Percentiles rank a stretch among this genome's conserved stretches.
Evolutionary conservation across 2,113 vertebrate species (phyloP).

Genomic region (Piaya cayana): DNA sequence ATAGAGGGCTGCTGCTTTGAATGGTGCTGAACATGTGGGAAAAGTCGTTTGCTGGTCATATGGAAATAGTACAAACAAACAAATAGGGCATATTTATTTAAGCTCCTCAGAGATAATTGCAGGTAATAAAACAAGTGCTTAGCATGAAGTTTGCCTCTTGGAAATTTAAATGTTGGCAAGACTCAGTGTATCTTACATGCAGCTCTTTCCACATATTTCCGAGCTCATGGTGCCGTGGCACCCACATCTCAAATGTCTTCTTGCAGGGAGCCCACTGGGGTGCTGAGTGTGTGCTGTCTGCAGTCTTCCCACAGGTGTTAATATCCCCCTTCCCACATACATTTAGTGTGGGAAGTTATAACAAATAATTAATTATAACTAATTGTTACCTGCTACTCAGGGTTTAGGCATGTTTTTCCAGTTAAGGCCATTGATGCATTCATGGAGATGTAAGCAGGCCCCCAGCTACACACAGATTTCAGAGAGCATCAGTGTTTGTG

Average conservation of each 20-base stretch:
- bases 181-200: neutral
- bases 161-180: neutral
- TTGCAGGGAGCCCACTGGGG: fast-evolving
- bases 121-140: neutral
- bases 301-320: neutral
- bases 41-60: neutral
- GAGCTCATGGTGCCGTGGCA: neutral
- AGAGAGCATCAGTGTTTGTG: neutral
- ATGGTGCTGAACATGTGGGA: neutral
- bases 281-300: neutral
- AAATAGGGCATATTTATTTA: neutral
- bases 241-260: neutral
- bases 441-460: neutral
- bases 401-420: neutral
- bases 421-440: neutral
- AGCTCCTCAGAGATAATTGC: neutral
- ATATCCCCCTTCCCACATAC: neutral
- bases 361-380: neutral
- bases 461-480: fast-evolving
- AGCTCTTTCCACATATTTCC: fast-evolving
- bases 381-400: neutral
- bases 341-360: neutral
- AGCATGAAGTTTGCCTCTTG: neutral
- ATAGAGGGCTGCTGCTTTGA: neutral
- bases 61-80: neutral